Base-by-base conservation (phyloP, 1,140 invertebrate genomes). In the Frieseomelitta varia region DNA sequence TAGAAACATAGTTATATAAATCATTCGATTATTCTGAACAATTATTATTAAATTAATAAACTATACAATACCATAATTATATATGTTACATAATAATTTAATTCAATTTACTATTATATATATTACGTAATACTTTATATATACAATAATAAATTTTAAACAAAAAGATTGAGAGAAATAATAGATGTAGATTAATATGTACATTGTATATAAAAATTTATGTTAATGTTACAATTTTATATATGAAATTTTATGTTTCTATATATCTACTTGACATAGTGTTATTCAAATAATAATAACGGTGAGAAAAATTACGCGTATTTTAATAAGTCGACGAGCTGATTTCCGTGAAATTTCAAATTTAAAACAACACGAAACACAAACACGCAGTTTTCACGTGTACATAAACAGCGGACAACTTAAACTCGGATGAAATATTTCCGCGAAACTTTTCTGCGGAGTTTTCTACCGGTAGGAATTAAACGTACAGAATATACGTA, bases 371-470 rank as follows among this genome's bases (percentile, higher is more conserved):
- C 27, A 53, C 3, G 27, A 1, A 21, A 73, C 72, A n/a, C 30
- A 47, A 39, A 58, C n/a, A 27, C 11, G n/a, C 17, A n/a, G 39
- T 51, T 77, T 77, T 21, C 56, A 27, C 24, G 27, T 63, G 56
- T 34, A 21, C 21, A 47, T 27, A n/a, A 58, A 63, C 75, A 65
- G 39, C 17, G 58, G 56, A 76, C 55, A 77, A 63, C 34, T 61
- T 58, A 39, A 51, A 78, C 65, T 51, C 39, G 61, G 47, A 34
- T 65, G 61, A 78, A 78, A 78, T 78, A 78, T 78, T 65, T 24
- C 17, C 61, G 47, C 6, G 61, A 30, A 65, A 78, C 47, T 67
- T 65, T 21, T 34, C 61, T 30, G n/a, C 61, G 30, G 39, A 67
- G n/a, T 65, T 67, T 24, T 27, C 39, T 51, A 17, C 27, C 39